Conservation (phyloP, 2,797 vertebrate species). For the Microhierax caerulescens region DNA sequence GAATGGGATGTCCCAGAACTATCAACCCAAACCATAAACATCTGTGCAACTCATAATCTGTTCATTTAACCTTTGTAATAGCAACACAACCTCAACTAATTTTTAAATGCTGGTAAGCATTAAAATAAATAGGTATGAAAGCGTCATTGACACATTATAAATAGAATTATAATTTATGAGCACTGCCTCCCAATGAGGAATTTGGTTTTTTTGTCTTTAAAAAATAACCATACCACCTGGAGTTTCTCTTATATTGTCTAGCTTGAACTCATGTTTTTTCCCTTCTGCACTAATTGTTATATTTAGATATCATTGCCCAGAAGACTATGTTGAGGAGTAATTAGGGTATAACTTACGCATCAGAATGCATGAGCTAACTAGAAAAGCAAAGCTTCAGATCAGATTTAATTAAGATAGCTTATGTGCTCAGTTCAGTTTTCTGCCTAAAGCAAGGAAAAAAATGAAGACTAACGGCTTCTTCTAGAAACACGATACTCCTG, state of each 20-base stretch:
- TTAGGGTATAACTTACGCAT: constrained; percentile 14
- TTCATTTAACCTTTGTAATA: constrained; percentile 69
- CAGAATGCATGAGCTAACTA: constrained; percentile 34
- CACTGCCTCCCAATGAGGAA: not conserved
- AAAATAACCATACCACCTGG: constrained; percentile 16
- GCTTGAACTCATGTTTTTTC: not conserved
- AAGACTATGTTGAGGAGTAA: constrained; percentile 19
- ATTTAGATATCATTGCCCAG: constrained; percentile 23
- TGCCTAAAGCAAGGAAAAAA: constrained; percentile 41
- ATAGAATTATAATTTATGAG: constrained; percentile 33
- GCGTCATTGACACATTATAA: not conserved
- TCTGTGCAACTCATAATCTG: constrained; percentile 70
- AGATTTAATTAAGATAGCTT: constrained; percentile 68
- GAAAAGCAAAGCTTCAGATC: constrained; percentile 45
- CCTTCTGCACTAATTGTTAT: constrained; percentile 43
- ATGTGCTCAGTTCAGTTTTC: constrained; percentile 42
- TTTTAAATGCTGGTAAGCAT: constrained; percentile 49
- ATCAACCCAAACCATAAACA: constrained; percentile 73
- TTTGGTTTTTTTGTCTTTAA: not conserved
- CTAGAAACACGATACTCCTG: constrained; percentile 11
- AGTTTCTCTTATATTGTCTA: constrained; percentile 13
- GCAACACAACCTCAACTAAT: constrained; percentile 42
- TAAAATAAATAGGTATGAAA: constrained; percentile 55
- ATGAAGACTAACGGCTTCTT: constrained; percentile 42
- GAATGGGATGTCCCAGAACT: constrained; percentile 73